Conservation (phyloP, 2,797 vertebrate genomes). For the Thripadectes ignobilis region DNA sequence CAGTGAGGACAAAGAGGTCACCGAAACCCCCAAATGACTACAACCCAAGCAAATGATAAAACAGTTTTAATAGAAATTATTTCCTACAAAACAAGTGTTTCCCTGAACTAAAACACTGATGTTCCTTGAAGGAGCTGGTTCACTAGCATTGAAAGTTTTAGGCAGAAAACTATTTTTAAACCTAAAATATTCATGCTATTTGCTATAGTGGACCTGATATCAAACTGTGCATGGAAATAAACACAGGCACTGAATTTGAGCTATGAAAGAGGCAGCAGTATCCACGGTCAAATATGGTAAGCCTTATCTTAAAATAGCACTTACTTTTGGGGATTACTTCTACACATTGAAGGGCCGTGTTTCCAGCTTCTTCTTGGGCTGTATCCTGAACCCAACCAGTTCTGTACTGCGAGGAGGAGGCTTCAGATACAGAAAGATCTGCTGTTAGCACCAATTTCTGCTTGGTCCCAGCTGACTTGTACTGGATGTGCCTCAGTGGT, state of each 20-base stretch:
- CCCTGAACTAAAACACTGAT: not conserved
- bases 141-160: not conserved
- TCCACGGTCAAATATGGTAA: not conserved
- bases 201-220: not conserved
- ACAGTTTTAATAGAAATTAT: not conserved
- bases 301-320: not conserved
- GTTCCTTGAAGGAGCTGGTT: not conserved
- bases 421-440: not conserved
- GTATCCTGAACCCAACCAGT: not conserved
- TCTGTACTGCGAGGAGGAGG: not conserved
- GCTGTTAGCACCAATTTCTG: not conserved
- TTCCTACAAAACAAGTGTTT: not conserved
- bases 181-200: not conserved
- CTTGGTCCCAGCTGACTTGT: not conserved
- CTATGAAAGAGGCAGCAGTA: not conserved
- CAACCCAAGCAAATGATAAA: not conserved
- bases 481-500: not conserved
- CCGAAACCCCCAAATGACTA: rapidly evolving
- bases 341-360: not conserved
- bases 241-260: not conserved
- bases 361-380: not conserved
- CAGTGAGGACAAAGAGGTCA: not conserved
- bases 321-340: not conserved
- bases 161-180: not conserved
- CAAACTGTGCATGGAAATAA: not conserved